A percentile compares a stretch with the other conserved stretches of the same genome.
These are phyloP conservation scores for Balearica regulorum DNA, from an alignment of 2,797 vertebrate species.

Conservation along the genomic window DNA sequence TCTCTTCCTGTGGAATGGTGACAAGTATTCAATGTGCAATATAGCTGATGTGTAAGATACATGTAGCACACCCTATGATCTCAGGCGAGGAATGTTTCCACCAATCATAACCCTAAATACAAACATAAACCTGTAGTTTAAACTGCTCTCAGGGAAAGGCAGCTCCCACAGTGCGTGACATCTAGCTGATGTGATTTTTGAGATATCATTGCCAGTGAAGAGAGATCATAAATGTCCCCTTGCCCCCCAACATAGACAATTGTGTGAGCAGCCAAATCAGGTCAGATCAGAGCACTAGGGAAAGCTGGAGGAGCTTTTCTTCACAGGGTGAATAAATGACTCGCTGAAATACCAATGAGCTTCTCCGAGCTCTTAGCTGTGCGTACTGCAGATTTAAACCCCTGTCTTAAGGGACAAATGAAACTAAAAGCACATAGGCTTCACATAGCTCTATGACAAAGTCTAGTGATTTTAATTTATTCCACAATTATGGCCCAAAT, in stretches of 20 bases:
- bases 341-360: neutral
- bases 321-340: neutral
- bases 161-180: neutral
- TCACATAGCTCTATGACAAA: neutral
- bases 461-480: neutral
- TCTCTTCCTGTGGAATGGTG: neutral
- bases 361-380: neutral
- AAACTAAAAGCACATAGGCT: neutral
- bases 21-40: too few species aligned
- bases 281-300: neutral
- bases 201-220: neutral
- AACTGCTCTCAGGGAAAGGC: neutral
- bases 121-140: neutral
- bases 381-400: neutral
- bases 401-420: neutral
- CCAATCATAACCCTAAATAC: too few species aligned
- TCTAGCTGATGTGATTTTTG: neutral
- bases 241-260: fast-evolving
- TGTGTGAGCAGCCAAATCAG: neutral
- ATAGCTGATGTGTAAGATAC: neutral
- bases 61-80: neutral
- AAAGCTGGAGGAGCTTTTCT: neutral
- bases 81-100: neutral
- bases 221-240: neutral
- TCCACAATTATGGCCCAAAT: neutral